These are phyloP conservation scores for Melinaea marsaeus DNA, from an alignment of 2,888 invertebrate genomes.

Conservation along the genomic window DNA sequence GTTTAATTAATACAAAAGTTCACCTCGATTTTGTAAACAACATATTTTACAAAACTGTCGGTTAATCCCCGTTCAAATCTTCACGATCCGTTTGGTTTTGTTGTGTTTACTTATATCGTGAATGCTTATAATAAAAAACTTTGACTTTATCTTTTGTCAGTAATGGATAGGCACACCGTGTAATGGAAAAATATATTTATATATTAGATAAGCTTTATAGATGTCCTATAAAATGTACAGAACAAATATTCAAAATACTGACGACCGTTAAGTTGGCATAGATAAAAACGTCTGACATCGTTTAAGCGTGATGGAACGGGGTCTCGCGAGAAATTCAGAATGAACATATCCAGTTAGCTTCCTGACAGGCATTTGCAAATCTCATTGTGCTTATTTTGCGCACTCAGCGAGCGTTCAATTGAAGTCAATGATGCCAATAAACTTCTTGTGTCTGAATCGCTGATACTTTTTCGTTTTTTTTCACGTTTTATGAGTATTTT, in stretches of 20 bases:
- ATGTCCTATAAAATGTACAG: slow-evolving; percentile 30
- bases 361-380: slow-evolving; percentile 19
- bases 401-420: slow-evolving; percentile 15
- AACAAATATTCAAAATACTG: slow-evolving; percentile 51
- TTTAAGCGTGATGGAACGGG: slow-evolving; percentile 28
- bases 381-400: slow-evolving; percentile 14
- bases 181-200: not conserved
- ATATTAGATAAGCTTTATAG: slow-evolving; percentile 10
- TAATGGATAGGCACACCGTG: too few relatives aligned
- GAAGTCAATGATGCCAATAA: slow-evolving; percentile 20
- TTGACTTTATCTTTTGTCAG: too few relatives aligned
- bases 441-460: slow-evolving; percentile 4
- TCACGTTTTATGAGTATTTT: not conserved
- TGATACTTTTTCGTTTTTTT: not conserved
- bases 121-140: not conserved
- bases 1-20: slow-evolving; percentile 8
- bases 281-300: slow-evolving; percentile 52
- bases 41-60: not conserved
- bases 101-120: slow-evolving; percentile 4
- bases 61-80: slow-evolving; percentile 8
- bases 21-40: slow-evolving; percentile 12
- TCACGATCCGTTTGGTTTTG: slow-evolving; percentile 8
- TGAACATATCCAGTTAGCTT: slow-evolving; percentile 29
- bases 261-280: slow-evolving; percentile 66
- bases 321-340: slow-evolving; percentile 30